Base-by-base conservation (phyloP, 2,113 vertebrate genomes). In the Labrus mixtus region DNA sequence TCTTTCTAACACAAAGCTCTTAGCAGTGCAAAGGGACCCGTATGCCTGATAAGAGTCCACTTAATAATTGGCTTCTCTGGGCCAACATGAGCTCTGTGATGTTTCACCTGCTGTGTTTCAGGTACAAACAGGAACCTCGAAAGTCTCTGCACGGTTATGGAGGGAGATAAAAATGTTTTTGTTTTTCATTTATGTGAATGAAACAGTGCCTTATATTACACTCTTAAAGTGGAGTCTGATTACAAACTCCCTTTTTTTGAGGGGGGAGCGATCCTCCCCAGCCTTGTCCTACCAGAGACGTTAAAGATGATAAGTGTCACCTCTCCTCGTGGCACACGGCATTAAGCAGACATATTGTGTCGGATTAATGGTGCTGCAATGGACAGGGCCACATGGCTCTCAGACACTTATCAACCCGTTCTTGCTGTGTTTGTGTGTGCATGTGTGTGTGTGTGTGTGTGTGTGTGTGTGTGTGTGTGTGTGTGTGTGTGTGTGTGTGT, bases 261-360 rank as follows among this genome's bases (percentile, higher is more conserved):
- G 6, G 50, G 59, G 17, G 29, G 74, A 23, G 36, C 4, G 2
- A 58, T 61, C 78, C 66, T 83, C 79, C 48, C 36, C 58, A 67
- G 76, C 29, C 77, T 41, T 87, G 86, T 91, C 89, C 73, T 70
- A 78, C 68, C 67, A 62, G 73, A 82, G 81, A 83, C 72, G 29
- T 89, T 89, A 89, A 88, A 91, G 85, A 92, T 92, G 86, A 93
- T 83, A 78, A 91, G 92, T 87, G 82, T 80, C 54, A 76, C 85
- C 76, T 84, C 64, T 91, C 76, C 65, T 85, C 75, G 53, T 56
- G 76, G 89, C 73, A 83, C 79, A 86, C 84, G 73, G 82, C 89
- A 90, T 93, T 91, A 92, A 91, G 84, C 84, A 89, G 90, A 91
- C 89, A 90, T 89, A 90, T 91, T 93, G 88, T 80, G 53, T 82